Conservation (phyloP, 1,140 invertebrate genomes). For the Drosophila punjabiensis region DNA sequence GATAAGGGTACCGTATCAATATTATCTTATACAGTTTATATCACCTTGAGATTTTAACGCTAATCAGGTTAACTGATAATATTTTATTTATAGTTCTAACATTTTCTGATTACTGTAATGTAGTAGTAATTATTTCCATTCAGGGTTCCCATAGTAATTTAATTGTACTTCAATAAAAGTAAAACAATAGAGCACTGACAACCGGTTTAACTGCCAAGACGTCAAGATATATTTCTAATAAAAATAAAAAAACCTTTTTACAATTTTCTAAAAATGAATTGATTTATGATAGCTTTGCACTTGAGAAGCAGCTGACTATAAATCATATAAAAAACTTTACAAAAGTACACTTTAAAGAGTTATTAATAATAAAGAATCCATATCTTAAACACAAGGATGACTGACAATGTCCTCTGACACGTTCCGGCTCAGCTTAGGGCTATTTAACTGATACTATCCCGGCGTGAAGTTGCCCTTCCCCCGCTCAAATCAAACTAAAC, state of each 20-base stretch:
- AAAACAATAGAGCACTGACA: neutral
- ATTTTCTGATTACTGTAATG: neutral
- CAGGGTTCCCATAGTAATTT: neutral
- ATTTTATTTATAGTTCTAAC: neutral
- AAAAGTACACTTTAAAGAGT: conserved; percentile 12
- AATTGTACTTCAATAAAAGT: neutral
- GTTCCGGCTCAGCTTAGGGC: conserved; percentile 45
- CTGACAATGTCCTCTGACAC: conserved; percentile 15
- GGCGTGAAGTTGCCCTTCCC: neutral
- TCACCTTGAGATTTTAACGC: neutral
- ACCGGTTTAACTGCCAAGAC: neutral
- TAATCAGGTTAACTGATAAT: neutral
- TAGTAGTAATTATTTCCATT: neutral
- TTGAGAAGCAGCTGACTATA: neutral
- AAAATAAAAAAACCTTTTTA: neutral
- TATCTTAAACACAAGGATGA: conserved; percentile 1
- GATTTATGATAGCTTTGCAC: neutral
- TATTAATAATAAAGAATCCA: conserved; percentile 2
- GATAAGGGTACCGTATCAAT: neutral
- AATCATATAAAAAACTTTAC: neutral
- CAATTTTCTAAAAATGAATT: neutral
- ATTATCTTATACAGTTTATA: neutral
- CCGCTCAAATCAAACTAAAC: conserved; percentile 59
- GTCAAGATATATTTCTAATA: neutral
- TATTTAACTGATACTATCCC: conserved; percentile 60